Percentiles rank a stretch among this genome's conserved stretches.
These are phyloP conservation scores for Octonoba sinensis DNA, from an alignment of 2,888 invertebrate species.

Conservation along the genomic window DNA sequence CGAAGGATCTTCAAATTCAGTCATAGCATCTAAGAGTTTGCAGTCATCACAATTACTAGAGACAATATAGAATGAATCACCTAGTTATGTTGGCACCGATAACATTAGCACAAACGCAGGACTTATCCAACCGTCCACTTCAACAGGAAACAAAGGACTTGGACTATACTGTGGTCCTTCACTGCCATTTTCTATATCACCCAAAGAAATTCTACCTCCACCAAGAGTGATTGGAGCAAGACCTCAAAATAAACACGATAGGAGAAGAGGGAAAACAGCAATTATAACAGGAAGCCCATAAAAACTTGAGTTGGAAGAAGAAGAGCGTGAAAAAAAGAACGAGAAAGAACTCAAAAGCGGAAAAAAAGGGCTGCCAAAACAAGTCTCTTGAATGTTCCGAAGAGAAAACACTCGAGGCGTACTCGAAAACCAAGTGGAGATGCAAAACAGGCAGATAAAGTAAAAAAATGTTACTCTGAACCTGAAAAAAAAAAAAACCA, in stretches of 20 bases:
- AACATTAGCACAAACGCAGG: conserved; percentile 12
- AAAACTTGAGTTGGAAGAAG: conserved; percentile 8
- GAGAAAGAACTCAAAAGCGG: conserved; percentile 10
- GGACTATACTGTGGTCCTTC: too few species aligned
- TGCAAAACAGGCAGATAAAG: neutral
- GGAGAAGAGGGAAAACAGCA: conserved; percentile 10
- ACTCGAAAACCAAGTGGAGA: too few species aligned
- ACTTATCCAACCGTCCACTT: conserved; percentile 9
- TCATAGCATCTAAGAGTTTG: too few species aligned
- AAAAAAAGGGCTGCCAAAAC: too few species aligned
- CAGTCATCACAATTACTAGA: conserved; percentile 12
- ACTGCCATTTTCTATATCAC: too few species aligned
- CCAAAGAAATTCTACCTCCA: conserved; percentile 15
- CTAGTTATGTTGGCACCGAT: conserved; percentile 11
- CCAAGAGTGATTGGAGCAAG: conserved; percentile 9
- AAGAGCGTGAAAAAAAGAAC: too few species aligned
- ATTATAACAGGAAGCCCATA: conserved; percentile 3
- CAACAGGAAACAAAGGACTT: too few species aligned
- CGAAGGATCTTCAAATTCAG: too few species aligned
- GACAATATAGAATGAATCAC: conserved; percentile 13
- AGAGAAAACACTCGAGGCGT: too few species aligned
- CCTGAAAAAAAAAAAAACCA: conserved; percentile 4
- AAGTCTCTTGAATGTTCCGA: too few species aligned
- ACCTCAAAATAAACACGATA: conserved; percentile 16
- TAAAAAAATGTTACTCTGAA: conserved; percentile 9